Conservation (phyloP, 1,140 invertebrate species). For the Brachionus rubens region DNA sequence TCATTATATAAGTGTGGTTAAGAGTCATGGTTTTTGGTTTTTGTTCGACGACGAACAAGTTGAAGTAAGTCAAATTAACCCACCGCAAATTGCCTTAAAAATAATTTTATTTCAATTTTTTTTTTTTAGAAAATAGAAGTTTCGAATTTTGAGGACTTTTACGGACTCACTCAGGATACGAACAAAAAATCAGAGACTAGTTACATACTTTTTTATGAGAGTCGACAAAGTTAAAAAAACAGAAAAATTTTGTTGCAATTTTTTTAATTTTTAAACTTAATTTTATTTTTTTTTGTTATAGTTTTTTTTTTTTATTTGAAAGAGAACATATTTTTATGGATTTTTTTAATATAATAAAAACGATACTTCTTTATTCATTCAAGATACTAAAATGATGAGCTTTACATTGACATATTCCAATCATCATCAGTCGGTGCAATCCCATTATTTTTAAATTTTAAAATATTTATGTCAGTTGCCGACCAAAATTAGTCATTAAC, state of each 20-base stretch:
- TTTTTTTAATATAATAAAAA: conserved; percentile 1
- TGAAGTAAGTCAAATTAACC: conserved; percentile 71
- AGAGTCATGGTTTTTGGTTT: conserved; percentile 97
- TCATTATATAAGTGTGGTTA: conserved; percentile 99
- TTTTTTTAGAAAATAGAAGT: conserved; percentile 89
- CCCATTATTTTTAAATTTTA: no score
- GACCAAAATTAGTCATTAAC: no score
- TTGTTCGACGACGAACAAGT: conserved; percentile 99
- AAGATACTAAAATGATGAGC: no score
- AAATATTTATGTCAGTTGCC: no score
- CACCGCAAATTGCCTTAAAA: neutral
- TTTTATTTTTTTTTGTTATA: conserved; percentile 12
- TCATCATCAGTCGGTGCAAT: no score
- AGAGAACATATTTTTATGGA: neutral
- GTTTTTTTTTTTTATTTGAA: neutral
- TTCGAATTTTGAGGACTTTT: conserved; percentile 97
- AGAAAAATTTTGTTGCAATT: neutral
- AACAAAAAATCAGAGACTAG: conserved; percentile 97
- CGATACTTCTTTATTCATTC: no score
- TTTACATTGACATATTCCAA: no score
- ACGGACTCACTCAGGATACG: conserved; percentile 93
- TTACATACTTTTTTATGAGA: conserved; percentile 99
- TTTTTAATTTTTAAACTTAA: conserved; percentile 14
- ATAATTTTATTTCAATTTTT: conserved; percentile 47
- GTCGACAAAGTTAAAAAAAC: conserved; percentile 70